phyloP scores from a whole-genome alignment of 2,888 invertebrate genomes.

The Nomada lathburiana region DNA sequence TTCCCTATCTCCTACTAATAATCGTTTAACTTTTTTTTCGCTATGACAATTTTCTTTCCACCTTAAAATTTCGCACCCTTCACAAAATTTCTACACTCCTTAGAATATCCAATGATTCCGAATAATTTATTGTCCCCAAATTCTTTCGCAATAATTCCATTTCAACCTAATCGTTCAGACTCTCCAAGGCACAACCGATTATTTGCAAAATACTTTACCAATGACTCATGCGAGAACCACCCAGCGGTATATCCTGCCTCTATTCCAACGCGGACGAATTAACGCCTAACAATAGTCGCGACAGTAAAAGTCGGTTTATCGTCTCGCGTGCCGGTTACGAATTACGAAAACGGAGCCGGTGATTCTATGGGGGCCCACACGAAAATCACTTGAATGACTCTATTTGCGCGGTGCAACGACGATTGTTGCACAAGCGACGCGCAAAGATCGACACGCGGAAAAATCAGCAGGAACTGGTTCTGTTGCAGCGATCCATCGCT shows the following conservation, averaged over 20 bases:
- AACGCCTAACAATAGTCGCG: background rate
- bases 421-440: slow-evolving; percentile 17
- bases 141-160: no score
- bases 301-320: slow-evolving; percentile 4
- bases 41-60: no score
- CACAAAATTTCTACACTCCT: no score
- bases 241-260: slow-evolving; percentile 9
- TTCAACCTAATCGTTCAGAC: no score
- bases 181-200: no score
- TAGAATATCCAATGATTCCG: no score
- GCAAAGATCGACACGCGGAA: slow-evolving; percentile 37
- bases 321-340: slow-evolving; percentile 25
- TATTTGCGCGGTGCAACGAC: slow-evolving; percentile 7
- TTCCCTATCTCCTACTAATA: no score
- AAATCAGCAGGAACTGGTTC: slow-evolving; percentile 50
- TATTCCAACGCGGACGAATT: background rate
- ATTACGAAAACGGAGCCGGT: slow-evolving; percentile 12
- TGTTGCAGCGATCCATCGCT: slow-evolving; percentile 51
- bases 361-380: slow-evolving; percentile 18
- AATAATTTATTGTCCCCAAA: no score
- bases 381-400: slow-evolving; percentile 22
- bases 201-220: background rate
- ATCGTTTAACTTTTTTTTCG: no score
- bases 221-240: background rate
- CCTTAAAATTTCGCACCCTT: no score